Evolutionary conservation across 2,113 vertebrate species (phyloP), one percentile per base, ranked within the genome.

Genomic region (Hydrolagus affinis): DNA sequence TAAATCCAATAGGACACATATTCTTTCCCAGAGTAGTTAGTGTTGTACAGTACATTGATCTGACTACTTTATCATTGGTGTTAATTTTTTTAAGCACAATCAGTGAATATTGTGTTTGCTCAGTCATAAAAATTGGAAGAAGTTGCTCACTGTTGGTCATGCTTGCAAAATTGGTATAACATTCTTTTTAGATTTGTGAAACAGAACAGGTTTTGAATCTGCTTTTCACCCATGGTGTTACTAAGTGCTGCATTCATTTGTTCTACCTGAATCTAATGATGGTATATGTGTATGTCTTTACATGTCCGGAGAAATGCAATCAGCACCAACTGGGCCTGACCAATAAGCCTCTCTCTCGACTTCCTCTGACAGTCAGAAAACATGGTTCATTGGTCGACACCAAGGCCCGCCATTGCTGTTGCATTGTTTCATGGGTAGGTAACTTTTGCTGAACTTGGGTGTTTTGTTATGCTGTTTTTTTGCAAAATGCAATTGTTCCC

Each of bases 371-470:
- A 83, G 78, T 83, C 78, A 83, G 78, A 83, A 83, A 83, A 83
- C 78, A 83, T 83, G 78, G 78, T 83, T 83, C 78, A 83, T 83
- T 83, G 78, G 78, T 83, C 78, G 78, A 83, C 78, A 83, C 78
- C 78, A 83, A 83, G 78, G 78, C 78, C 78, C 78, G 78, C 78
- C 60, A 83, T 83, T 83, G 78, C 78, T 83, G 78, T 83, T 83
- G 78, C 78, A 83, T 83, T 83, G 78, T 83, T 83, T 83, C 78
- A 83, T 83, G 78, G 78, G 78, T 83, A 83, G 78, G 78, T 83
- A 83, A 83, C 28, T 83, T 83, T 83, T 83, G 78, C 78, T 83
- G 62, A 83, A 83, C 62, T 83, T 28, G 25, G 78, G 78, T 83
- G 32, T 83, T 66, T 66, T 28, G 62, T 83, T 17, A 83, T 62